These are phyloP conservation scores for Pagetopsis macropterus DNA, from an alignment of 2,797 vertebrate species.

Conservation along the genomic window DNA sequence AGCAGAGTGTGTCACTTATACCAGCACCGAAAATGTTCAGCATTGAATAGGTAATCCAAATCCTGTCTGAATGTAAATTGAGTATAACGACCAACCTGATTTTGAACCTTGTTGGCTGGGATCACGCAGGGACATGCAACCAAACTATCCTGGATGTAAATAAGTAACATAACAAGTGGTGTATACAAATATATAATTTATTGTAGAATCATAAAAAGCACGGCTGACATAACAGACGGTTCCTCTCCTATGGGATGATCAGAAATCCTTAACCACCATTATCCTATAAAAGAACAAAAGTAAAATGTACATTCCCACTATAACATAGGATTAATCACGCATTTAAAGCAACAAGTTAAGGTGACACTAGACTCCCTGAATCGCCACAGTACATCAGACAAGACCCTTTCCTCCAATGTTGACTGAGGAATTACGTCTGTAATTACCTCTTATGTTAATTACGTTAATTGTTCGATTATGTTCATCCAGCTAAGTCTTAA, in stretches of 20 bases:
- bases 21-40: neutral
- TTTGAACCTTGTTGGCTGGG: neutral
- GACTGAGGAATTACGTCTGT: neutral
- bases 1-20: neutral
- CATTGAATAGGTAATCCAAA: too few relatives aligned
- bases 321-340: constrained; percentile 7
- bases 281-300: constrained; percentile 59
- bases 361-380: neutral
- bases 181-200: constrained; percentile 76
- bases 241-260: constrained; percentile 41
- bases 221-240: constrained; percentile 32
- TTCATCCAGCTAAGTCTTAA: neutral
- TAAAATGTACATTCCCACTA: constrained; percentile 28
- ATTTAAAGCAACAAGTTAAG: neutral
- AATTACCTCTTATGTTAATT: neutral
- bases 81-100: neutral
- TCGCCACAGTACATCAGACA: constrained; percentile 4
- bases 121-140: neutral
- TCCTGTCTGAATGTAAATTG: neutral
- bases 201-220: constrained; percentile 58
- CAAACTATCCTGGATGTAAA: constrained; percentile 15
- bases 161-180: constrained; percentile 60
- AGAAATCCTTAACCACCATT: constrained; percentile 43
- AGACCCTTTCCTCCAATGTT: neutral
- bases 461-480: neutral